phyloP scores from a whole-genome alignment of 2,797 vertebrate genomes.

The Dromococcyx pavoninus region DNA sequence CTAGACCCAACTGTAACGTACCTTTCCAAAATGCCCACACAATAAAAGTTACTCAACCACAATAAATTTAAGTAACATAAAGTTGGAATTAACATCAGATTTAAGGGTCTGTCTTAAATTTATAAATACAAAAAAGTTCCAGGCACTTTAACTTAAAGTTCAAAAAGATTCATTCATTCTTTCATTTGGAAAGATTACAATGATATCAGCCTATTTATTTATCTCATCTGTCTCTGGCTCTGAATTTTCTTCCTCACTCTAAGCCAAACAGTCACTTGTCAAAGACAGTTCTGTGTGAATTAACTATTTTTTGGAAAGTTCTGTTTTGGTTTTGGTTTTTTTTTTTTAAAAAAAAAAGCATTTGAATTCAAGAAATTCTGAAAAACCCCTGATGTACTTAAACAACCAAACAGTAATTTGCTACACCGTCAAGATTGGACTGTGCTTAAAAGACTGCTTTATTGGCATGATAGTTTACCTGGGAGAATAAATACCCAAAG shows the following conservation, averaged over 20 bases:
- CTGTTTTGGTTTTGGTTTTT: too few species aligned
- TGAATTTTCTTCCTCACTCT: not conserved
- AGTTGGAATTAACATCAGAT: not conserved
- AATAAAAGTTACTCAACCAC: not conserved
- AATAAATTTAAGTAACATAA: conserved; percentile 16
- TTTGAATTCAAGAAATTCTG: not conserved
- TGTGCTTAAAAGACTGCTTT: not conserved
- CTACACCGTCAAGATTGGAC: not conserved
- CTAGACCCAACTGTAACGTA: not conserved
- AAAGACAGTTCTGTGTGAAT: not conserved
- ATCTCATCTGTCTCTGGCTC: not conserved
- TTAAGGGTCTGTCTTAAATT: not conserved
- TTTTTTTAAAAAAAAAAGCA: too few species aligned
- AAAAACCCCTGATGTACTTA: not conserved
- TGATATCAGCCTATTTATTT: not conserved
- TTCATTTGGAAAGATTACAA: not conserved
- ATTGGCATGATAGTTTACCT: not conserved
- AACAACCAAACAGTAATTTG: not conserved
- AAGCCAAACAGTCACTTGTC: not conserved
- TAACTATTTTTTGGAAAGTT: not conserved
- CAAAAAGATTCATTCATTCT: not conserved
- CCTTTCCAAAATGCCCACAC: conserved; percentile 8
- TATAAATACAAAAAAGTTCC: not conserved
- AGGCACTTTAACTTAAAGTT: not conserved
- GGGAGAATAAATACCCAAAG: not conserved